A percentile compares a stretch with the other conserved stretches of the same genome.
These are phyloP conservation scores for Rissa tridactyla DNA, from an alignment of 2,113 vertebrate genomes.

Conservation along the genomic window DNA sequence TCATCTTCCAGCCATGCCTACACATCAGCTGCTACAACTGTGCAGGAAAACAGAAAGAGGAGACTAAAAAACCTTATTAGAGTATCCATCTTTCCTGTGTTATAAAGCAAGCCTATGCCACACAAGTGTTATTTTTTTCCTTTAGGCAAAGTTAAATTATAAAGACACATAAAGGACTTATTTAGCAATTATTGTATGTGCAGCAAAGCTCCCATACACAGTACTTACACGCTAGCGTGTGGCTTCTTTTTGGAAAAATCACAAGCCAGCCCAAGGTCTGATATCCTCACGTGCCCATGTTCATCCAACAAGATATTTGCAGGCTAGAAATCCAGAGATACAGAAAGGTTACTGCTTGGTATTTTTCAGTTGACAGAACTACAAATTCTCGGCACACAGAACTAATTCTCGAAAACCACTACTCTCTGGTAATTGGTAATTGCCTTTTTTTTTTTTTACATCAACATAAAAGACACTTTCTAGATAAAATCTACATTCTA, in stretches of 20 bases:
- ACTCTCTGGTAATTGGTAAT: not conserved
- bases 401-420: not conserved
- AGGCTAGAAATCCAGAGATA: slow-evolving; percentile 75
- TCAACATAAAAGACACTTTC: not conserved
- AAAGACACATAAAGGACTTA: not conserved
- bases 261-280: slow-evolving; percentile 95
- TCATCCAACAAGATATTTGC: slow-evolving; percentile 97
- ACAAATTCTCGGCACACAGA: not conserved
- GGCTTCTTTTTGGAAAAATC: slow-evolving; percentile 99
- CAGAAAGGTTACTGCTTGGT: not conserved
- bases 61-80: not conserved
- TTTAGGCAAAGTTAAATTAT: not conserved
- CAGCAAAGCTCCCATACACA: accelerated
- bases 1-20: slow-evolving; percentile 63
- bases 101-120: not conserved
- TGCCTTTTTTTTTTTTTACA: not conserved
- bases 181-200: not conserved
- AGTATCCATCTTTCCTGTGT: not conserved
- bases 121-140: not conserved
- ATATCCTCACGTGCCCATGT: slow-evolving; percentile 93
- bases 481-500: not conserved
- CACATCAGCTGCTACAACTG: slow-evolving; percentile 58
- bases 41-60: slow-evolving; percentile 32
- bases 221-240: slow-evolving; percentile 95
- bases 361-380: not conserved